A percentile compares a stretch with the other conserved stretches of the same genome.
These are phyloP conservation scores for Erebia epiphron DNA, from an alignment of 2,888 invertebrate genomes.

Conservation along the genomic window DNA sequence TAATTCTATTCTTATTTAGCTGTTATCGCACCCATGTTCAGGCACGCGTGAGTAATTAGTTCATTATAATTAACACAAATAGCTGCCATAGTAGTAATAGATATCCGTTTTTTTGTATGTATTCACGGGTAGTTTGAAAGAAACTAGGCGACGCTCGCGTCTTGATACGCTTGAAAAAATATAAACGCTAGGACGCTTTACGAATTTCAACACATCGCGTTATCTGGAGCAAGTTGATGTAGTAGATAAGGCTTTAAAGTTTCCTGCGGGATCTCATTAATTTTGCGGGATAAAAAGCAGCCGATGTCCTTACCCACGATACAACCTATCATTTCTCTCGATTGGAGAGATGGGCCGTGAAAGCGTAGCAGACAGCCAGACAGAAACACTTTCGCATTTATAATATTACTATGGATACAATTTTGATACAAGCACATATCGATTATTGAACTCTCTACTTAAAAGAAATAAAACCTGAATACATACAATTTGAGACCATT, in stretches of 20 bases:
- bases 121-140: neutral
- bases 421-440: no score
- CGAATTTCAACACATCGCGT: neutral
- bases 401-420: neutral
- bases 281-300: no score
- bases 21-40: neutral
- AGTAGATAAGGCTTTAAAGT: no score
- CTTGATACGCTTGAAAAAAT: neutral
- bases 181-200: neutral
- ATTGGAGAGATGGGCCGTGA: no score
- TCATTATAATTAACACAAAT: slow-evolving; percentile 17
- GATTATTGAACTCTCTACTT: neutral
- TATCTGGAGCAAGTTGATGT: neutral
- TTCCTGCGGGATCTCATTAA: no score
- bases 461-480: neutral
- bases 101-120: neutral
- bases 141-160: neutral
- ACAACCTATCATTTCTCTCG: no score
- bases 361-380: no score
- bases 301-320: no score
- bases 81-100: neutral
- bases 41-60: slow-evolving; percentile 9
- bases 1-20: slow-evolving; percentile 9
- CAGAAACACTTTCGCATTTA: neutral
- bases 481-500: neutral